A percentile compares a stretch with the other conserved stretches of the same genome.
These are phyloP conservation scores for Anoncus sp. DNA, from an alignment of 2,888 invertebrate genomes.

Conservation along the genomic window DNA sequence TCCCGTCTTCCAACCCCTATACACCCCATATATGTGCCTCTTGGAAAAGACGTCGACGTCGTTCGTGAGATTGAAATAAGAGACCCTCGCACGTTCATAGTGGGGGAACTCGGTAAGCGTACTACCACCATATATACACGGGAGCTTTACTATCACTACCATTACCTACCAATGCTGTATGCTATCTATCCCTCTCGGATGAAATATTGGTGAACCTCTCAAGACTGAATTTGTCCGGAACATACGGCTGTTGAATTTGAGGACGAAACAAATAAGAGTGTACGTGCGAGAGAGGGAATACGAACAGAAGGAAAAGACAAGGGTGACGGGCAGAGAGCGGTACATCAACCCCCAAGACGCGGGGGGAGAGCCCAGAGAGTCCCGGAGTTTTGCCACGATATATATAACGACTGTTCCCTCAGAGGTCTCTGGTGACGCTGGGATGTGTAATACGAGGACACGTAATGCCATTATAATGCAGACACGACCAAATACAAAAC, in stretches of 20 bases:
- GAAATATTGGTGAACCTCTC: conserved; percentile 59
- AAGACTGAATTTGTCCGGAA: conserved; percentile 60
- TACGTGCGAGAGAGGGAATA: conserved; percentile 58
- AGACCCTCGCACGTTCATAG: conserved; percentile 63
- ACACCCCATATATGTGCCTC: not conserved
- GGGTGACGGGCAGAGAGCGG: conserved; percentile 50
- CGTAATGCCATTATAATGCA: conserved; percentile 81
- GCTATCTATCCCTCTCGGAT: conserved; percentile 42
- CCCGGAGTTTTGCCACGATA: conserved; percentile 38
- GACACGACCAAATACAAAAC: conserved; percentile 76
- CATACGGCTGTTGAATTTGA: conserved; percentile 61
- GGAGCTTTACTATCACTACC: conserved; percentile 24
- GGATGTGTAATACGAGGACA: conserved; percentile 78
- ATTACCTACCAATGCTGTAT: not conserved
- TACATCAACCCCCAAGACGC: conserved; percentile 12
- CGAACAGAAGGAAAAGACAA: conserved; percentile 40
- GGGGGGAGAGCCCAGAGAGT: conserved; percentile 11
- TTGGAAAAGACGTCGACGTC: conserved; percentile 47
- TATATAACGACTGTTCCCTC: conserved; percentile 20
- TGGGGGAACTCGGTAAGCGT: conserved; percentile 36
- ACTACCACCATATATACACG: conserved; percentile 17
- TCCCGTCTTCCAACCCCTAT: not conserved
- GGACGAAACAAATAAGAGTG: conserved; percentile 72
- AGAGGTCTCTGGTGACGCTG: conserved; percentile 56
- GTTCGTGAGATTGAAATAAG: conserved; percentile 64